A percentile compares a stretch with the other conserved stretches of the same genome.
phyloP scores from a whole-genome alignment of 2,113 vertebrate genomes.

The Natator depressus region DNA sequence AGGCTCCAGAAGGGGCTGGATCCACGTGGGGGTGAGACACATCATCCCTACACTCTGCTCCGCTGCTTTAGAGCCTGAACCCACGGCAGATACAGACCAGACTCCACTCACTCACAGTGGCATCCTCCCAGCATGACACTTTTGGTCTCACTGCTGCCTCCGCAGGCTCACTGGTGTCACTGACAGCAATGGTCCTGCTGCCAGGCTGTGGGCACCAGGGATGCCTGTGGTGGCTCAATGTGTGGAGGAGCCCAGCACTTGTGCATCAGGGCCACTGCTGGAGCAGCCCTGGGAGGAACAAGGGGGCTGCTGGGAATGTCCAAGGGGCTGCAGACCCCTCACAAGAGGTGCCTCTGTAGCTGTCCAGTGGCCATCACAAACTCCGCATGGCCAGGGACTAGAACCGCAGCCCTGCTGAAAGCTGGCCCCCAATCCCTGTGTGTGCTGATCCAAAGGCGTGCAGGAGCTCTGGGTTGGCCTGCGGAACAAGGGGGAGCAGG shows the following conservation, averaged over 20 bases:
- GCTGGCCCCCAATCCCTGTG: neutral
- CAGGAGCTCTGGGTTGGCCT: neutral
- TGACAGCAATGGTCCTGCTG: too few species aligned
- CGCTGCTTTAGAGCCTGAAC: neutral
- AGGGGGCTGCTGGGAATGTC: neutral
- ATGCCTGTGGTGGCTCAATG: neutral
- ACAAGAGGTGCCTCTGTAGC: neutral
- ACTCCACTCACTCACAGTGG: neutral
- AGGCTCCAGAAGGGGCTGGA: neutral
- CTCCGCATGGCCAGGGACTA: neutral
- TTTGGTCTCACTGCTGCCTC: neutral
- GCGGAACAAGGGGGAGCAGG: neutral
- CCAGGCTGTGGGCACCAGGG: too few species aligned
- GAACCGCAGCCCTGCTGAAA: neutral
- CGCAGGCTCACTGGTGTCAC: too few species aligned
- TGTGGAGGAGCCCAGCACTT: neutral
- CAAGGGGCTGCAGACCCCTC: neutral
- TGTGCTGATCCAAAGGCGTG: neutral
- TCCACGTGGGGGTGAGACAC: neutral
- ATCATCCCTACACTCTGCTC: neutral
- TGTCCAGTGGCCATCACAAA: neutral
- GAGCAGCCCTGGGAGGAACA: neutral
- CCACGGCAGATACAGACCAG: neutral
- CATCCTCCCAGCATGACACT: neutral
- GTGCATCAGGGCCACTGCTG: neutral